phyloP scores from a whole-genome alignment of 2,888 invertebrate species.

The Lepidochrysops patricia region DNA sequence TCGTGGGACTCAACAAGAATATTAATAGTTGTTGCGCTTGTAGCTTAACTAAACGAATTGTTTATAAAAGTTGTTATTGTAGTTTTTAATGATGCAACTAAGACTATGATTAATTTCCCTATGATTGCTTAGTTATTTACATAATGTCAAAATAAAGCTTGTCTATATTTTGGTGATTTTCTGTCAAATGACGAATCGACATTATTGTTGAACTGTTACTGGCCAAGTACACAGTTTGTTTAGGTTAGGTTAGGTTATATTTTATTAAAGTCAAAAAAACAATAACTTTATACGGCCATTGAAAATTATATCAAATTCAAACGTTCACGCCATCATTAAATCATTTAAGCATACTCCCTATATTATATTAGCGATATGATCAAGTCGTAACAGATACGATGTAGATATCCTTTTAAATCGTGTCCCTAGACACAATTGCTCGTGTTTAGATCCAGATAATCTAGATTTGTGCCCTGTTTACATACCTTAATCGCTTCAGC shows the following conservation, averaged over 20 bases:
- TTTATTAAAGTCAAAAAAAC: no score
- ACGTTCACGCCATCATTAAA: background rate
- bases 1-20: background rate
- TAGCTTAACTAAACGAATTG: background rate
- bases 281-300: no score
- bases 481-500: conserved; percentile 20
- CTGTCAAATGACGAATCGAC: no score
- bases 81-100: no score
- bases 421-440: conserved; percentile 25
- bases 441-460: conserved; percentile 26
- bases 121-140: no score
- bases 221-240: no score
- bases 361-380: conserved; percentile 4
- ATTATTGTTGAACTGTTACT: no score
- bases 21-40: background rate
- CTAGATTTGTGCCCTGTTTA: conserved; percentile 25
- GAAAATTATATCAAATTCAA: background rate
- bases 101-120: no score
- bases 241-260: no score
- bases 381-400: conserved; percentile 19
- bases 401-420: conserved; percentile 24
- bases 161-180: no score
- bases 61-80: no score
- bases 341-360: background rate
- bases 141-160: no score